These are phyloP conservation scores for Melanogrammus aeglefinus DNA, from an alignment of 2,797 vertebrate genomes.

Conservation along the genomic window DNA sequence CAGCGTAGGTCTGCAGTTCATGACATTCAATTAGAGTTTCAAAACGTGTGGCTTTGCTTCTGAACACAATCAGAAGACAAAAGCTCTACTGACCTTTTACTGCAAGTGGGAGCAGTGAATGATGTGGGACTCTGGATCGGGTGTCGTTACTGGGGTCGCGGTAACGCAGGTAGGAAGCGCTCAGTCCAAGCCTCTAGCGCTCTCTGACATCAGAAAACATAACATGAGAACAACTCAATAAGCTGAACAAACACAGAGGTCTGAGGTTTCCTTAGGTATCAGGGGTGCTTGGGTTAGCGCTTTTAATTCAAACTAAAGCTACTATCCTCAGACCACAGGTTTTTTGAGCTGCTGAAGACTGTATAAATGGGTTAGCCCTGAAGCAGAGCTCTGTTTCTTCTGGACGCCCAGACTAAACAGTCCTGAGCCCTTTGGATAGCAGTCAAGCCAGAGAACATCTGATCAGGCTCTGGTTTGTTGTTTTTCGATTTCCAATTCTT, in stretches of 20 bases:
- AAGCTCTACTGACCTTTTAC: background rate
- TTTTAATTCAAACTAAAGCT: background rate
- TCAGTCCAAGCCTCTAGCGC: slow-evolving; percentile 19
- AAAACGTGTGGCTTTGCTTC: background rate
- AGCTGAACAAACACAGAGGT: slow-evolving; percentile 53
- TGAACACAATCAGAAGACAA: background rate
- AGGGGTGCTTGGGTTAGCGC: slow-evolving; percentile 5
- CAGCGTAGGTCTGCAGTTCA: background rate
- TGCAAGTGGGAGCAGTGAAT: background rate
- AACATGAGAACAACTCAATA: slow-evolving; percentile 51
- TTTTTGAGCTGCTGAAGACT: background rate
- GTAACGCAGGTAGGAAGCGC: slow-evolving; percentile 48
- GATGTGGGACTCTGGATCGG: slow-evolving; percentile 1
- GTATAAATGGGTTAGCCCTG: background rate
- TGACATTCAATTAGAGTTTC: background rate
- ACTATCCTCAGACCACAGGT: background rate
- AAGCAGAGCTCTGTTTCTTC: slow-evolving; percentile 3
- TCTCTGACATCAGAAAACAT: slow-evolving; percentile 47
- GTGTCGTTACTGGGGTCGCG: slow-evolving; percentile 10
- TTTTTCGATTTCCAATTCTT: background rate
- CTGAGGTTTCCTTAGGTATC: slow-evolving; percentile 21
- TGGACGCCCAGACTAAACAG: slow-evolving; percentile 5
- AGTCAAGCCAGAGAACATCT: background rate
- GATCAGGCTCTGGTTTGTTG: background rate
- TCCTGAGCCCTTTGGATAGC: slow-evolving; percentile 17